phyloP scores from a whole-genome alignment of 2,797 vertebrate genomes.

The Lateolabrax maculatus region DNA sequence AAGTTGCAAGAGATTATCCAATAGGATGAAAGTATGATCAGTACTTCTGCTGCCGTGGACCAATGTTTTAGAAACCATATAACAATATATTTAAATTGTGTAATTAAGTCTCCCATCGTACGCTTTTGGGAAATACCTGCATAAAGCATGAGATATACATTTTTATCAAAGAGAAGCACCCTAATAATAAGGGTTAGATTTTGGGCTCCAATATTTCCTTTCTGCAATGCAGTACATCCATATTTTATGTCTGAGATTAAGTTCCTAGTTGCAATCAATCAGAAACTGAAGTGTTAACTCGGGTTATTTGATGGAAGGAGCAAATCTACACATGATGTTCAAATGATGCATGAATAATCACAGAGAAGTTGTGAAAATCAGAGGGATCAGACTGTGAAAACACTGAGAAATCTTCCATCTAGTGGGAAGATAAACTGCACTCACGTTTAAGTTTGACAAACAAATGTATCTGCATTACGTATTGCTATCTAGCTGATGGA shows the following conservation, averaged over 20 bases:
- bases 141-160: not conserved
- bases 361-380: not conserved
- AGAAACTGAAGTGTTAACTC: not conserved
- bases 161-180: not conserved
- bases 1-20: slow-evolving; percentile 24
- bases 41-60: not conserved
- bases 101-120: not conserved
- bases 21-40: not conserved
- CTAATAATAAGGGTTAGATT: not conserved
- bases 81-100: not conserved
- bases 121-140: not conserved
- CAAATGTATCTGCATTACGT: not conserved
- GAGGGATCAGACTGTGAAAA: not conserved
- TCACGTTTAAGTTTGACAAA: not conserved
- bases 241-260: not conserved
- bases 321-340: not conserved
- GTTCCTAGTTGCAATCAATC: too few relatives aligned
- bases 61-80: not conserved
- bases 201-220: not conserved
- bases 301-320: not conserved
- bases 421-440: not conserved
- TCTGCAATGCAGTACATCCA: not conserved
- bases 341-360: not conserved
- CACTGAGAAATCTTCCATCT: not conserved
- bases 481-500: not conserved